Evolutionary conservation across 2,888 invertebrate species (phyloP).

Genomic region (Carabus problematicus): DNA sequence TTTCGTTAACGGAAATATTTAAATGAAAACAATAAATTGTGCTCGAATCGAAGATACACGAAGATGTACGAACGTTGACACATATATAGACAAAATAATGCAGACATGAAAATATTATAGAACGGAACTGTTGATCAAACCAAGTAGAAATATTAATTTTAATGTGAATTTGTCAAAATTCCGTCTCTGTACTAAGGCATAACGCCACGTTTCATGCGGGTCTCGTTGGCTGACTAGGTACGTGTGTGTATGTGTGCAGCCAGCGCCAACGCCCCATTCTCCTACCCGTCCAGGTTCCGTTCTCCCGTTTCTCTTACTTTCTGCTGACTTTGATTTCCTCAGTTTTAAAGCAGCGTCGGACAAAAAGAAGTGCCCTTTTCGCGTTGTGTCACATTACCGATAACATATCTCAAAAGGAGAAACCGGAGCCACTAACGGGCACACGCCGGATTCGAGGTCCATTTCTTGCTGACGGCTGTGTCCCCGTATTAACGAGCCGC

Average conservation of each 20-base stretch:
- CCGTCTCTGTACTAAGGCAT: too few relatives aligned
- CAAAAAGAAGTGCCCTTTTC: constrained; percentile 40
- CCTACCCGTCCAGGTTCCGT: constrained; percentile 6
- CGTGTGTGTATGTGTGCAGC: neutral
- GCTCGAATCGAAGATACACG: too few relatives aligned
- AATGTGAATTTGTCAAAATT: too few relatives aligned
- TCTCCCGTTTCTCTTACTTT: constrained; percentile 41
- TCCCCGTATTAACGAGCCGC: neutral
- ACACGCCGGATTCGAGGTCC: neutral
- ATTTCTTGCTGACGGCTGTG: too few relatives aligned
- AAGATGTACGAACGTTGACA: too few relatives aligned
- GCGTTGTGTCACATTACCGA: constrained; percentile 41
- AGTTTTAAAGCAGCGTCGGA: constrained; percentile 40
- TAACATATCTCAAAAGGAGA: constrained; percentile 36
- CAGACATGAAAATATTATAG: too few relatives aligned
- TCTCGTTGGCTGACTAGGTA: neutral
- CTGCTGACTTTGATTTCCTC: constrained; percentile 43
- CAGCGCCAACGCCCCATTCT: neutral
- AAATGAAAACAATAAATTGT: too few relatives aligned
- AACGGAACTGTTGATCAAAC: too few relatives aligned
- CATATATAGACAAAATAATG: too few relatives aligned
- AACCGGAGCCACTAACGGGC: constrained; percentile 30
- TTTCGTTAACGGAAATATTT: too few relatives aligned
- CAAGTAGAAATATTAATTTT: too few relatives aligned
- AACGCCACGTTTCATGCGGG: constrained; percentile 29